phyloP scores from a whole-genome alignment of 2,888 invertebrate species.

The Xylota segnis region DNA sequence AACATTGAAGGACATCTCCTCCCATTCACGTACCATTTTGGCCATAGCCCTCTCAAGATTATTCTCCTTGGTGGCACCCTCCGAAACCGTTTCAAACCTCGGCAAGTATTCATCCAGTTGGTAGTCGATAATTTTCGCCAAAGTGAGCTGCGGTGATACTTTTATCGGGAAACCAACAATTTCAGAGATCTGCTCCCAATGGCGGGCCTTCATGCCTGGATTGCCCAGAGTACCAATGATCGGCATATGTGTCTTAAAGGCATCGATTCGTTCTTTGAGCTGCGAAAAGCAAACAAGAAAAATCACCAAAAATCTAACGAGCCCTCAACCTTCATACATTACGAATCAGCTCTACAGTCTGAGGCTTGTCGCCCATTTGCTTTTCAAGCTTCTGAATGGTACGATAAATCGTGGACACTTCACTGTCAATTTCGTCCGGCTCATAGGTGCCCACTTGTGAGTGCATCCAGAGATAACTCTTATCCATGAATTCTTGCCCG shows the following conservation, averaged over 20 bases:
- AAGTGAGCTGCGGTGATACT: slow-evolving; percentile 92
- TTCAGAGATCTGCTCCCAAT: slow-evolving; percentile 98
- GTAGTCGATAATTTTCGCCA: slow-evolving; percentile 95
- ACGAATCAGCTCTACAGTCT: slow-evolving; percentile 89
- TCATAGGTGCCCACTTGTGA: slow-evolving; percentile 92
- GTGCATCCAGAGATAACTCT: slow-evolving; percentile 94
- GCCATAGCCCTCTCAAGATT: slow-evolving; percentile 94
- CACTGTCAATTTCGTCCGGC: slow-evolving; percentile 93
- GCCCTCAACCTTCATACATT: slow-evolving; percentile 83
- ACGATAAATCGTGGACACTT: slow-evolving; percentile 85
- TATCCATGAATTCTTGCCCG: slow-evolving; percentile 93
- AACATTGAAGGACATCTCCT: slow-evolving; percentile 90
- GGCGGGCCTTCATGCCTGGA: slow-evolving; percentile 95
- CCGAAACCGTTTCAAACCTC: slow-evolving; percentile 96
- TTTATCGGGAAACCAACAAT: slow-evolving; percentile 96
- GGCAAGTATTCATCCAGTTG: slow-evolving; percentile 94
- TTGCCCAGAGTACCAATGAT: slow-evolving; percentile 97
- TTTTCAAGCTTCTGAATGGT: slow-evolving; percentile 95
- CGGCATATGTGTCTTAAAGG: slow-evolving; percentile 93
- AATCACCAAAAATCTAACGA: not conserved
- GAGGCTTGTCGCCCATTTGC: slow-evolving; percentile 91
- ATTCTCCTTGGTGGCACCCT: slow-evolving; percentile 98
- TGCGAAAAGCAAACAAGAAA: slow-evolving; percentile 43
- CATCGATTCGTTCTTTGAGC: slow-evolving; percentile 89
- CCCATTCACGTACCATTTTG: slow-evolving; percentile 97